Evolutionary conservation across 2,888 invertebrate genomes (phyloP), one percentile per base, ranked within the genome.

Genomic region (Timandra comae): DNA sequence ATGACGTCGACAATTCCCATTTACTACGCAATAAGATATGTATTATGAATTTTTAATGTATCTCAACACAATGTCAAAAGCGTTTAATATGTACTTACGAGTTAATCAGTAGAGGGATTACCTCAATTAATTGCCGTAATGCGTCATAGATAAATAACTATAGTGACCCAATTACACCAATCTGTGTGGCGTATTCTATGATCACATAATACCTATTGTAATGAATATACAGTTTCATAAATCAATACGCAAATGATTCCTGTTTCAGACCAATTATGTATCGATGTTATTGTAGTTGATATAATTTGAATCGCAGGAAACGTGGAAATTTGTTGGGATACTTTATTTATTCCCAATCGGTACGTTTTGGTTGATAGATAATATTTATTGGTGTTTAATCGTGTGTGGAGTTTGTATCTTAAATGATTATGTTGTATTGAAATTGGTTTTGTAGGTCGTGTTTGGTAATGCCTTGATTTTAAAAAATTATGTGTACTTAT

Each of bases 221-320:
- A 35, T 30, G 20, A 12, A 19, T 29, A 30, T 40, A 25, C 24
- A 16, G 36, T 37, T 30, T 33, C 30, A 37, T 29, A 35, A 34
- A 42, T 38, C 37, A 45, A 35, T 39, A 36, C 31, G 21, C 35
- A 42, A 42, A 45, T 35, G 27, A 33, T 32, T 38, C 19, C 29
- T 23, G 31, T 38, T 40, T 24, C 30, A 10, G 31, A 33, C 29
- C 42, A 45, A 45, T 45, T 42, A 34, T 23, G 35, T 39, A 28
- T 23, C 19, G n/a, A 31, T 31, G 38, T 38, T 29, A 37, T 30
- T 42, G 30, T 22, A 30, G 35, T 29, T 19, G 31, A 29, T 28
- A 31, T 33, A 34, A 31, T 30, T 27, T 29, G 21, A 8, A 30
- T 29, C 13, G 22, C 20, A 31, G 29, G 40, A 25, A 19, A 28